A percentile compares a stretch with the other conserved stretches of the same genome.
These are phyloP conservation scores for Gymnothorax javanicus DNA, from an alignment of 2,797 vertebrate species.

Conservation along the genomic window DNA sequence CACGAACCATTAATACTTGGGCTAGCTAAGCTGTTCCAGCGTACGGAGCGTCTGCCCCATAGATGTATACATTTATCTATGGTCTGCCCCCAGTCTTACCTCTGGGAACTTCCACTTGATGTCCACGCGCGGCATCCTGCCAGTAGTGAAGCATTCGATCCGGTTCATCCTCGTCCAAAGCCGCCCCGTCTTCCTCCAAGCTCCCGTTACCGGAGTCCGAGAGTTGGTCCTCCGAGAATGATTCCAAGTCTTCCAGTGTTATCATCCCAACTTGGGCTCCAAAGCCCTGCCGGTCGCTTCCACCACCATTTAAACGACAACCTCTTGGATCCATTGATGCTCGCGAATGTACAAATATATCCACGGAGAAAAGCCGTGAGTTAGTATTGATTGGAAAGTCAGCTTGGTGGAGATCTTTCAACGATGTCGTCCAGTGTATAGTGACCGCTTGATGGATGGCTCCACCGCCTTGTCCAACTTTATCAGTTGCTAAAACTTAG, in stretches of 20 bases:
- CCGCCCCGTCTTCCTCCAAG: constrained; percentile 63
- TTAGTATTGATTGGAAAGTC: not conserved
- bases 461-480: not conserved
- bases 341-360: not conserved
- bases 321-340: constrained; percentile 71
- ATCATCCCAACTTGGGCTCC: constrained; percentile 65
- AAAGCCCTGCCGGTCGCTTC: constrained; percentile 21
- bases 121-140: constrained; percentile 83
- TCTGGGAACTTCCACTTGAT: constrained; percentile 83
- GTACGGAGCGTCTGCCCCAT: not conserved
- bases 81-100: constrained; percentile 63
- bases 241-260: constrained; percentile 84
- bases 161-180: constrained; percentile 68
- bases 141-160: constrained; percentile 81
- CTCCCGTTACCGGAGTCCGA: constrained; percentile 75
- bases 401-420: not conserved
- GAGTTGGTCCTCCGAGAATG: constrained; percentile 75
- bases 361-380: not conserved
- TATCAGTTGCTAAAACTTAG: constrained; percentile 43
- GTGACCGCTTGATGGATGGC: not conserved
- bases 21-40: not conserved
- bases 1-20: not conserved
- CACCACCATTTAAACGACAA: constrained; percentile 72
- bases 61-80: too few species aligned
- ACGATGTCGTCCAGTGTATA: not conserved